These are phyloP conservation scores for Altica lythri DNA, from an alignment of 2,888 invertebrate genomes.

Conservation along the genomic window DNA sequence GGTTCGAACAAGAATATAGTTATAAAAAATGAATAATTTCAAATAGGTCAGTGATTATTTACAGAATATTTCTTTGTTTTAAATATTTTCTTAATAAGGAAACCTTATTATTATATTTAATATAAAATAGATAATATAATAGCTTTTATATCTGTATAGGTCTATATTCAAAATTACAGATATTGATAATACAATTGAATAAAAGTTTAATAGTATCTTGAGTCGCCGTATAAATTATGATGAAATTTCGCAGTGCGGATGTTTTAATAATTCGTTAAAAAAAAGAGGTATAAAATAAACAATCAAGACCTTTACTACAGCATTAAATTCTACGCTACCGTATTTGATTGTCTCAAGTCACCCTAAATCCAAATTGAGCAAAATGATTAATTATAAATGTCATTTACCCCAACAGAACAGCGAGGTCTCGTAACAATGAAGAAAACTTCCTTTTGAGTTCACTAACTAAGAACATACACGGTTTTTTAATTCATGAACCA, in stretches of 20 bases:
- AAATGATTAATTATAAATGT: slow-evolving; percentile 30
- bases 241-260: slow-evolving; percentile 45
- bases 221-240: neutral
- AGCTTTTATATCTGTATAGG: too few species aligned
- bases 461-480: slow-evolving; percentile 34
- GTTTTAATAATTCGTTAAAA: slow-evolving; percentile 4
- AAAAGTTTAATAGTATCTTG: neutral
- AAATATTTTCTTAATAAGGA: too few species aligned
- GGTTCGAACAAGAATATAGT: too few species aligned
- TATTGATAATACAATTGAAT: too few species aligned
- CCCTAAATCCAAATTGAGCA: neutral
- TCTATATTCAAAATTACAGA: too few species aligned
- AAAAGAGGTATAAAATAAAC: neutral
- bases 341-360: neutral
- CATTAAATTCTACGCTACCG: too few species aligned
- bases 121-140: too few species aligned
- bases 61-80: too few species aligned
- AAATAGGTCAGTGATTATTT: too few species aligned
- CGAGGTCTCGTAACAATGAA: slow-evolving; percentile 38
- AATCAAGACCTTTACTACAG: too few species aligned
- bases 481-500: slow-evolving; percentile 18
- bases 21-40: too few species aligned
- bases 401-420: slow-evolving; percentile 46
- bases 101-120: too few species aligned
- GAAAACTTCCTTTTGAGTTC: slow-evolving; percentile 16